Evolutionary conservation across 2,888 invertebrate genomes (phyloP), one percentile per base, ranked within the genome.

Genomic region (Heliconius charithonia): DNA sequence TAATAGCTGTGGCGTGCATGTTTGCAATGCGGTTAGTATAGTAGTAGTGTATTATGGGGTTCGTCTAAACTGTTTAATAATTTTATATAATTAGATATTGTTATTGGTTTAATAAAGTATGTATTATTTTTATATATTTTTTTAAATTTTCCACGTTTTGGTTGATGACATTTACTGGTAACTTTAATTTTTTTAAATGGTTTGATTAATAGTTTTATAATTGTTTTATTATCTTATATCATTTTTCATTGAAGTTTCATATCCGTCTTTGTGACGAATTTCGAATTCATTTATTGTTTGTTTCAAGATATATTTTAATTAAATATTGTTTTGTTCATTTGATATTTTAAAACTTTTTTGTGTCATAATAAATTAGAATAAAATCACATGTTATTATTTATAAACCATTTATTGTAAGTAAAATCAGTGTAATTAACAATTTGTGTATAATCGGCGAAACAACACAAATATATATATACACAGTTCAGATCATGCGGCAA

Each of bases 331-430:
- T 27, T 13, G 27, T 25, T 12, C 13, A 25, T 62, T 12, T n/a
- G 4, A 32, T 19, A n/a, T 4, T 22, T 67, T 66, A 37, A 37
- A n/a, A 59, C 59, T 7, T 22, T 12, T 16, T 32, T 67, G n/a
- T 6, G 4, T 67, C 10, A 37, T 7, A 12, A n/a, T 13, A 25
- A 37, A 65, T 9, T 3, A 32, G 71, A 72, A 71, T 32, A 32
- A 65, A 72, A 77, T 25, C 22, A 41, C 22, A 22, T 6, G 25
- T 22, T 56, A 86, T 90, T 89, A 89, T 88, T 90, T 89, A 89
- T 88, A 90, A 92, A 91, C 83, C 87, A 87, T 91, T 93, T 92
- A 93, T 91, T 93, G 85, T 85, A 89, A 89, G 90, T 91, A 90
- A 88, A 92, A 90, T 90, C 89, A 87, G 89, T 90, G 89, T 81